These are phyloP conservation scores for Echinometra lucunter DNA, from an alignment of 53 echinoderm and acorn worm species.

Conservation along the genomic window DNA sequence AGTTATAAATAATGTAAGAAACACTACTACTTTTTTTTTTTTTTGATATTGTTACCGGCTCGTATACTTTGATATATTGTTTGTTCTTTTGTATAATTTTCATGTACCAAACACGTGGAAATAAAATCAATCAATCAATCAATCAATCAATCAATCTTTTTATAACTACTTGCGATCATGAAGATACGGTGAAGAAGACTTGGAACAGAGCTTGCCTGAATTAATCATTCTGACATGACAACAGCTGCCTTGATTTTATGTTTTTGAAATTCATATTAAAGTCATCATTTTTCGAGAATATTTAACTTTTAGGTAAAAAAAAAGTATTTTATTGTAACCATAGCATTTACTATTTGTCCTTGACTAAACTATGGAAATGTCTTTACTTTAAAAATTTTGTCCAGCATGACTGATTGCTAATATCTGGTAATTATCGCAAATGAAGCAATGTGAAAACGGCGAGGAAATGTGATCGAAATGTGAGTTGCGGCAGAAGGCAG, in stretches of 20 bases:
- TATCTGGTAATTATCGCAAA: constrained; percentile 38
- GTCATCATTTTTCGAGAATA: background rate
- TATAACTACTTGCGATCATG: background rate
- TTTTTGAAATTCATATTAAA: background rate
- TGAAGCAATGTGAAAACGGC: constrained; percentile 18
- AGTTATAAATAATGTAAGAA: too few species aligned
- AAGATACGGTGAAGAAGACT: background rate
- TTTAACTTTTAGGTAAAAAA: background rate
- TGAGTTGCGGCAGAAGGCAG: background rate
- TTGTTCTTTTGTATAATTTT: too few species aligned
- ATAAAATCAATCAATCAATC: too few species aligned
- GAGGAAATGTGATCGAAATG: constrained; percentile 48
- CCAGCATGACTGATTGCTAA: background rate
- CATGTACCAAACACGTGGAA: too few species aligned
- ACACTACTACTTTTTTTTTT: too few species aligned
- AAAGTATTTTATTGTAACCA: background rate
- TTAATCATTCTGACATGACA: background rate
- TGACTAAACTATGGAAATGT: background rate
- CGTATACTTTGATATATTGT: too few species aligned
- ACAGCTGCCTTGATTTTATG: background rate
- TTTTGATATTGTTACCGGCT: too few species aligned
- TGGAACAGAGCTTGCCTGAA: background rate
- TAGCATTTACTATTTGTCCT: background rate
- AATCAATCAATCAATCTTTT: too few species aligned
- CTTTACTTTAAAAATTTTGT: background rate